Evolutionary conservation across 2,797 vertebrate species (phyloP), one percentile per base, ranked within the genome.

Genomic region (Mormyrus hasselquistii): DNA sequence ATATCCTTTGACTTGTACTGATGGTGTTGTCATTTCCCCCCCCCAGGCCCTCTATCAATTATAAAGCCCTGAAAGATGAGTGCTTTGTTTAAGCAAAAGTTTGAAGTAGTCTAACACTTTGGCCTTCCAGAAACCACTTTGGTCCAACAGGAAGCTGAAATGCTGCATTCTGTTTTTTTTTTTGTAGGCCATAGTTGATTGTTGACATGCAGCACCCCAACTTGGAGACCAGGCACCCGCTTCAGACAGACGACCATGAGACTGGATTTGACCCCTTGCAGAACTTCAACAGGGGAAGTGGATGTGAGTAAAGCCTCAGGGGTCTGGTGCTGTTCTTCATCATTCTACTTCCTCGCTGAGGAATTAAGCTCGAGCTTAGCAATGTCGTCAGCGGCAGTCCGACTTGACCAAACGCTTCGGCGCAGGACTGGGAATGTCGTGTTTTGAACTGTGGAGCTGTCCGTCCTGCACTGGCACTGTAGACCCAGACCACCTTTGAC

Each of bases 231-330:
- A 96, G 93, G 90, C 98, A 99, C 92, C 98, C 98, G 85, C 96
- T 99, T 92, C 98, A 99, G 96, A 93, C 96, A 73, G 98, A 99
- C 50, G 98, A 99, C 91, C 98, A 99, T 92, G 99, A 99, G 96
- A 96, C 97, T 4, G 98, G 97, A 57, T 95, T 97, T 49, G 98
- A 99, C 93, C 98, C 98, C 0, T 95, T 99, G 88, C 95, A 97
- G 89, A 96, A 95, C 89, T 97, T 96, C 88, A 96, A 97, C 92
- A 95, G 93, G 93, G 98, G 97, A 90, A 94, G 89, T 91, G 95
- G 95, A 93, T 94, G 98, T 99, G 94, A 92, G 96, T 95, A 44
- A 7, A 25, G 0, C 10, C 44, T 14, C 59, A 14, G 25, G 34
- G 10, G 1, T 34, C 6, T 1, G 10, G 29, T 52, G 7, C 14